phyloP scores from a whole-genome alignment of 2,113 vertebrate species.

The Oryctolagus cuniculus region DNA sequence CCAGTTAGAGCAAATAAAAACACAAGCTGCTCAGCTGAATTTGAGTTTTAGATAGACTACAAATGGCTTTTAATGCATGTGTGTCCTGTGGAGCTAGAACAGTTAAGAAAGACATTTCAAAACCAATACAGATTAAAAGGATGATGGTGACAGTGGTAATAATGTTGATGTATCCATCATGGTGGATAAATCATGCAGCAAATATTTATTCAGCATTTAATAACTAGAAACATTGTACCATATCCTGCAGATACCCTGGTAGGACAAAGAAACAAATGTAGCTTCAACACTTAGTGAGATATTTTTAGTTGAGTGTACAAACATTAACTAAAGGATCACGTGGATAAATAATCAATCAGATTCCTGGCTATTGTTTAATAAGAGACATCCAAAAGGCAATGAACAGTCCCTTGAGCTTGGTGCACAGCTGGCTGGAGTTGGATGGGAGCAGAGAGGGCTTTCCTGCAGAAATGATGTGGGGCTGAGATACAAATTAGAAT shows the following conservation, averaged over 20 bases:
- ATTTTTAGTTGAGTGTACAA: not conserved
- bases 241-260: not conserved
- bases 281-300: not conserved
- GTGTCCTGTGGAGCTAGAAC: not conserved
- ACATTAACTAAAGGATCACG: not conserved
- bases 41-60: conserved; percentile 4
- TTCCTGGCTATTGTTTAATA: not conserved
- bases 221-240: not conserved
- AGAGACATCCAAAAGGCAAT: not conserved
- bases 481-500: not conserved
- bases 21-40: not conserved
- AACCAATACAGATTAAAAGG: not conserved
- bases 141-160: not conserved
- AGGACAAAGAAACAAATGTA: not conserved
- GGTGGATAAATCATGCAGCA: not conserved
- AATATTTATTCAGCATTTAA: not conserved
- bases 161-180: not conserved
- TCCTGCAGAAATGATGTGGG: not conserved
- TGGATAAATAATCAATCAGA: not conserved
- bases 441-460: not conserved
- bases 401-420: not conserved
- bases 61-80: not conserved
- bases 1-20: not conserved
- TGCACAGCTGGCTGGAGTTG: not conserved
- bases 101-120: conserved; percentile 18